phyloP scores from a whole-genome alignment of 2,797 vertebrate genomes.

The Chlorospingus semifuscus region DNA sequence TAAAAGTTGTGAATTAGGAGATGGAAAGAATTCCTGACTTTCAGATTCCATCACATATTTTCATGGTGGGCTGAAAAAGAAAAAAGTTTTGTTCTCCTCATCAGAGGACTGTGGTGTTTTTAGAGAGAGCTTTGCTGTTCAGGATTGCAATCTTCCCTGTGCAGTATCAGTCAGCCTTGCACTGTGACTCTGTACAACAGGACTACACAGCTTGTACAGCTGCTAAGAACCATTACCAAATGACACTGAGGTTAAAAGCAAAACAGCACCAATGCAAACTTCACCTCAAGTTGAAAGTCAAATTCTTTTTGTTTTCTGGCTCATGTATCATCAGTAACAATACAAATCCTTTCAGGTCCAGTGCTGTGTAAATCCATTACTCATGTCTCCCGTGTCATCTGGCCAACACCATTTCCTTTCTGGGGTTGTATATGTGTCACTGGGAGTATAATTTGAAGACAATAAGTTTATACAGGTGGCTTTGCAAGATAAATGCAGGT shows the following conservation, averaged over 20 bases:
- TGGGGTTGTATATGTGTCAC: neutral
- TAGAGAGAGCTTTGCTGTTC: neutral
- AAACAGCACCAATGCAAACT: neutral
- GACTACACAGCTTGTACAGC: rapidly evolving
- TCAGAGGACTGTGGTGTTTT: neutral
- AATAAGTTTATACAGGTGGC: neutral
- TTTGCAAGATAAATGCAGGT: neutral
- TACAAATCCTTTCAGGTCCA: neutral
- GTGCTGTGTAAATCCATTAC: neutral
- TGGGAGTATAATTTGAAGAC: neutral
- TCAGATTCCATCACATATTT: slow-evolving; percentile 33
- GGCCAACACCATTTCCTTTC: neutral
- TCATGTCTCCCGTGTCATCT: neutral
- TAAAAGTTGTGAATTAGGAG: slow-evolving; percentile 29
- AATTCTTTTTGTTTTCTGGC: neutral
- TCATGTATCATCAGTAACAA: neutral
- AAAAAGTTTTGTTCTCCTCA: neutral
- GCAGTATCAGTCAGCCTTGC: rapidly evolving
- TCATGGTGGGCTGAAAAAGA: neutral
- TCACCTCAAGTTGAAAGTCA: neutral
- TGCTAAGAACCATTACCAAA: neutral
- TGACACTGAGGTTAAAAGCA: neutral
- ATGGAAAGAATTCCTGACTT: slow-evolving; percentile 38
- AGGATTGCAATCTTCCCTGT: neutral
- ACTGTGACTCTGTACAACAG: neutral